Evolutionary conservation across 1,140 invertebrate genomes (phyloP), one percentile per base, ranked within the genome.

Genomic region (Halesus radiatus): DNA sequence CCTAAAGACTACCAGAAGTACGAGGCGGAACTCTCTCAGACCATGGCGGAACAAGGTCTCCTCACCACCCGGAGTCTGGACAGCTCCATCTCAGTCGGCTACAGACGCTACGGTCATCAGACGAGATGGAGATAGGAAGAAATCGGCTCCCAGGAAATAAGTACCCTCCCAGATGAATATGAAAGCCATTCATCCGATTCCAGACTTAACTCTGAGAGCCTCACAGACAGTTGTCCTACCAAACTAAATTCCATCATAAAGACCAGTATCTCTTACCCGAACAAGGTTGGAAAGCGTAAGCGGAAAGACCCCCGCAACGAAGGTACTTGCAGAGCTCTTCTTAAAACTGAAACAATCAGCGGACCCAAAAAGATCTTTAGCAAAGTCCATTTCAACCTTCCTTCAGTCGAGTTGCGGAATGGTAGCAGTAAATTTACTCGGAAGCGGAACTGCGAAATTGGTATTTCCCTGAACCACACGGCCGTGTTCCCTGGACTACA

Each of bases 101-200:
- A 76, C 56, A 76, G 74, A 23, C n/a, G 32, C 29, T 76, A 13
- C 20, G 74, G 56, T 3, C 56, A 60, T 3, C 58, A 60, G 32
- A 62, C 32, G 13, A 16, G 74, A 45, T 76, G 74, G 74, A 76
- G 56, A 62, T 62, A 62, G 74, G 56, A 76, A 20, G 54, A 62
- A 23, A 26, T 62, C 10, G 54, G 56, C 56, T 76, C 74, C 37
- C 74, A n/a, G 50, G 32, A 18, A 50, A 58, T 60, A 54, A 58
- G 54, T 37, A 54, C 74, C 18, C 56, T 76, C 22, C 58, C 74
- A 22, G 56, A 76, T 50, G 37, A 76, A n/a, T 76, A 60, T 26
- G 74, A 76, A 20, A 58, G 54, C 20, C 60, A 54, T 54, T 58
- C 74, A 23, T 62, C 74, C 23, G 54, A 58, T 18, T 50, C 74